These are phyloP conservation scores for Prolemur simus DNA, from an alignment of 2,113 vertebrate genomes.

Conservation along the genomic window DNA sequence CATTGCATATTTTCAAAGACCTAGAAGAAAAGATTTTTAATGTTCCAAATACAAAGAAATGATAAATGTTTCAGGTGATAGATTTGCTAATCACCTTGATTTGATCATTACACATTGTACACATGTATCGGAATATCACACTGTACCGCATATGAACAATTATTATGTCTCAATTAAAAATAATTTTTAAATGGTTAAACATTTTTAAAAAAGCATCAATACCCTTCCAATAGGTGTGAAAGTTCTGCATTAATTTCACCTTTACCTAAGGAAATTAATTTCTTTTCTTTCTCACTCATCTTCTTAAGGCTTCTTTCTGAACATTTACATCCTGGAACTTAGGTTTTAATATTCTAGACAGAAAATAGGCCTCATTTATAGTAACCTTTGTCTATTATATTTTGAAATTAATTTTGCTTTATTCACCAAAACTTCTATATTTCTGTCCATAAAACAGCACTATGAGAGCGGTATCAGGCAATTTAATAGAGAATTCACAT, in stretches of 20 bases:
- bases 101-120: neutral
- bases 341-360: neutral
- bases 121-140: neutral
- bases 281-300: neutral
- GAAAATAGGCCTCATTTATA: neutral
- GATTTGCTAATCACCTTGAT: neutral
- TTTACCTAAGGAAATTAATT: neutral
- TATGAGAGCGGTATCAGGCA: neutral
- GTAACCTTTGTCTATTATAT: neutral
- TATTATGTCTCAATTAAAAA: neutral
- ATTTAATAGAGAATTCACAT: neutral
- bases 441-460: neutral
- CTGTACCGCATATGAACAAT: neutral
- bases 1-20: neutral
- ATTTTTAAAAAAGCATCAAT: neutral
- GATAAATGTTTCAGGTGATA: neutral
- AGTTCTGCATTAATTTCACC: neutral
- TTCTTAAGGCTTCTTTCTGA: neutral
- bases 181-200: neutral
- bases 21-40: neutral
- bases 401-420: constrained; percentile 3
- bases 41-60: neutral
- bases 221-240: neutral
- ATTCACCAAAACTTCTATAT: neutral
- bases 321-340: neutral